Evolutionary conservation across 2,888 invertebrate genomes (phyloP), one percentile per base, ranked within the genome.

Genomic region (Pilophorus perplexus): DNA sequence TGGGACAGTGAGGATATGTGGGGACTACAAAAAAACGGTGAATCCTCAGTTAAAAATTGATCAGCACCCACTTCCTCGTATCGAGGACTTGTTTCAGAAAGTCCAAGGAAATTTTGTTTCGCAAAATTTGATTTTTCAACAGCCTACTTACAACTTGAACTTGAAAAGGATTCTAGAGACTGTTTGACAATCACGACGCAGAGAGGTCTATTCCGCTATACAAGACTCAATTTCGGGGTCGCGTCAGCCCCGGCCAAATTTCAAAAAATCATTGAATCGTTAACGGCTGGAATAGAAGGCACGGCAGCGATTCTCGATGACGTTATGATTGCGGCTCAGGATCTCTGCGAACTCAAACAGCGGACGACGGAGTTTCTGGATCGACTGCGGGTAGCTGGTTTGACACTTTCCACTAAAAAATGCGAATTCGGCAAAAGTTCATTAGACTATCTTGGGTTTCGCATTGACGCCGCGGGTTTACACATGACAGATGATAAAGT

Each of bases 181-280:
- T 67, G 73, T 5, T 73, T 72, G 28, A 75, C 75, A 1, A 73
- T 76, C 16, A 73, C 72, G 14, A 77, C 75, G 0, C 75, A 75
- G 50, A 73, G 71, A 55, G 76, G 75, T 0, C 69, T 75, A 4
- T 77, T 74, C 67, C 66, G 65, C n/a, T 72, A 71, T 54, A 70
- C 68, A n/a, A 67, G 72, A 3, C 27, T 74, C 1, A 71, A 73
- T 20, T 73, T 72, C 67, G 75, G 74, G 6, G 72, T 75, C 22
- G 70, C 73, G 5, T 72, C 73, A 6, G 72, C 73, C 22, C 69
- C 70, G 18, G 68, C 64, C 1, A 67, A 68, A 33, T 70, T 70
- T 42, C 69, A 71, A 42, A 67, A 60, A 57, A 33, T 40, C n/a
- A 71, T 76, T 27, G 77, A 77, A 68, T 68, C 73, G 33, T 67